phyloP scores from a whole-genome alignment of 1,140 invertebrate species.

The Whitmania pigra region DNA sequence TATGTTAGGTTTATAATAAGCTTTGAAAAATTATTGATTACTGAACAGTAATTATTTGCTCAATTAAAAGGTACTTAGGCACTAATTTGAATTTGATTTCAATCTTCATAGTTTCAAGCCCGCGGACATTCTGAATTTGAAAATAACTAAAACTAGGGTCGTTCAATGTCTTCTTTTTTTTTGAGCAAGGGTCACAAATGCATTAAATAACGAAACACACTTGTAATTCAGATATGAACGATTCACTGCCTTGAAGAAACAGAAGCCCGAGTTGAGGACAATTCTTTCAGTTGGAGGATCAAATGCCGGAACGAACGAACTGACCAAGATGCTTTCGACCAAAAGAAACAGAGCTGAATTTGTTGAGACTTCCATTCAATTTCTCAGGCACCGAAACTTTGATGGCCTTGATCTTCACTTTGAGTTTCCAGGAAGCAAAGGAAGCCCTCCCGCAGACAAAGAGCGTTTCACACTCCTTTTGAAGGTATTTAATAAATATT shows the following conservation, averaged over 20 bases:
- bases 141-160: too few relatives aligned
- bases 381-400: conserved; percentile 76
- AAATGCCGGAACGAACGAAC: conserved; percentile 80
- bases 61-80: too few relatives aligned
- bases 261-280: conserved; percentile 78
- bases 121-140: too few relatives aligned
- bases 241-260: conserved; percentile 67
- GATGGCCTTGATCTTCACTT: conserved; percentile 89
- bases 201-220: too few relatives aligned
- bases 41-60: too few relatives aligned
- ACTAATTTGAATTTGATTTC: too few relatives aligned
- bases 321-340: conserved; percentile 46
- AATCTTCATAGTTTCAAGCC: too few relatives aligned
- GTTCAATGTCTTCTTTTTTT: too few relatives aligned
- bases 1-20: too few relatives aligned
- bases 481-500: conserved; percentile 29
- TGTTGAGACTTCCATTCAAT: conserved; percentile 81
- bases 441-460: conserved; percentile 54
- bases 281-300: conserved; percentile 82
- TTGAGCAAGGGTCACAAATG: too few relatives aligned
- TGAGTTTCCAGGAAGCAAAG: conserved; percentile 66
- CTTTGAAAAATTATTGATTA: too few relatives aligned
- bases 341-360: conserved; percentile 54
- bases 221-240: conserved; percentile 51
- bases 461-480: conserved; percentile 43